These are phyloP conservation scores for Parus major DNA, from an alignment of 2,113 vertebrate genomes.

Conservation along the genomic window DNA sequence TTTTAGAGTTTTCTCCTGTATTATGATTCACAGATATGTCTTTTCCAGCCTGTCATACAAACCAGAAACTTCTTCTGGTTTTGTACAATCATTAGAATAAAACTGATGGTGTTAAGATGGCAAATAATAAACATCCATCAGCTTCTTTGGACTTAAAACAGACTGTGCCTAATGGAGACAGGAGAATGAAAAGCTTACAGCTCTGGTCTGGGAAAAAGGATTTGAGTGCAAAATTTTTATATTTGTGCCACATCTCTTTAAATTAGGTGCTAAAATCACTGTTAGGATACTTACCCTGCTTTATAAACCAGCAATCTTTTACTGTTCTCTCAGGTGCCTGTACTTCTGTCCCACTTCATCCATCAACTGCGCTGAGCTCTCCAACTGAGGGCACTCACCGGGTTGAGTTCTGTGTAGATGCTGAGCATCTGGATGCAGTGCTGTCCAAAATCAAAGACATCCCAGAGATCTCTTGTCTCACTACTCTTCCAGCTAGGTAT, in stretches of 20 bases:
- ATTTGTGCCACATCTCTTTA: background rate
- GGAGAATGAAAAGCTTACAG: background rate
- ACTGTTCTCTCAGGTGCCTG: constrained; percentile 61
- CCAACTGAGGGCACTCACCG: constrained; percentile 73
- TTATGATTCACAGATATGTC: background rate
- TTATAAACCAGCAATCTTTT: background rate
- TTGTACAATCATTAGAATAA: background rate
- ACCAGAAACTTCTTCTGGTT: background rate
- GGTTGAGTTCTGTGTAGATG: constrained; percentile 78
- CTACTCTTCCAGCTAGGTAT: constrained; percentile 79
- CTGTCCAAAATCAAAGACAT: constrained; percentile 75
- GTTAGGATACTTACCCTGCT: background rate
- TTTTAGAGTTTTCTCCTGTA: background rate
- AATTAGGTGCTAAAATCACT: background rate
- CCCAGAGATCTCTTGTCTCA: constrained; percentile 61
- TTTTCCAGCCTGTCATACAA: background rate
- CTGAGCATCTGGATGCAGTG: constrained; percentile 70
- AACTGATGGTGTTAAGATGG: background rate
- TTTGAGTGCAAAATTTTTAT: background rate
- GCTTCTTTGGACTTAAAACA: background rate
- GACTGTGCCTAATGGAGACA: background rate
- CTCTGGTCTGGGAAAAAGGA: background rate
- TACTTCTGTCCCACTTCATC: constrained; percentile 62
- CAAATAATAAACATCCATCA: background rate
- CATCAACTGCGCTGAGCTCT: constrained; percentile 52